Conservation (phyloP, 2,888 invertebrate genomes). For the Nymphalis c-album region DNA sequence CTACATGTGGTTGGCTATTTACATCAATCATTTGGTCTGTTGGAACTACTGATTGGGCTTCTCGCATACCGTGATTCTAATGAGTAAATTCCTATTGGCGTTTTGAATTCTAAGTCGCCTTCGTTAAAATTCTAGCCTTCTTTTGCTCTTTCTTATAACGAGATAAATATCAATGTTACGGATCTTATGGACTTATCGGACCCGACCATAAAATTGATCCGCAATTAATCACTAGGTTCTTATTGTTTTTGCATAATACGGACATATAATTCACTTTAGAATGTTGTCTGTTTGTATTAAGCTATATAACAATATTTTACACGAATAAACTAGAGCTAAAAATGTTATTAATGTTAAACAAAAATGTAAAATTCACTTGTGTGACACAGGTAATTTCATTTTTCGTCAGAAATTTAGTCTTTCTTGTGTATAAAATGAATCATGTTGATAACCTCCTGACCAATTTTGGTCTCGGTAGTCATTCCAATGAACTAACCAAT, state of each 20-base stretch:
- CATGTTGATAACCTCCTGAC: too few species aligned
- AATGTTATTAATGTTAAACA: too few species aligned
- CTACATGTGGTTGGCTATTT: not conserved
- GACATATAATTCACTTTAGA: slow-evolving; percentile 28
- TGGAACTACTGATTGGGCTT: not conserved
- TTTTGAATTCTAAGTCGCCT: slow-evolving; percentile 20
- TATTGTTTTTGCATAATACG: slow-evolving; percentile 32
- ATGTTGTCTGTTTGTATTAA: too few species aligned
- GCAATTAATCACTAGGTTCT: slow-evolving; percentile 50
- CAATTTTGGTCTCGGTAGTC: too few species aligned
- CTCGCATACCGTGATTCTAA: slow-evolving; percentile 19
- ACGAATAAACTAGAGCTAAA: too few species aligned
- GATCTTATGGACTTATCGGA: slow-evolving; percentile 1
- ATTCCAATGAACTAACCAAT: too few species aligned
- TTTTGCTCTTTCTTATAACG: slow-evolving; percentile 38
- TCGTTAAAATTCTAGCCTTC: slow-evolving; percentile 32
- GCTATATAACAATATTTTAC: too few species aligned
- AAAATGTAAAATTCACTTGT: too few species aligned
- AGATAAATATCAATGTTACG: slow-evolving; percentile 44
- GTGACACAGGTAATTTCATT: too few species aligned
- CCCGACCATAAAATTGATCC: slow-evolving; percentile 44
- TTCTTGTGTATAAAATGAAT: too few species aligned
- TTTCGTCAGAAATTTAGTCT: too few species aligned
- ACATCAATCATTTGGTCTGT: slow-evolving; percentile 2
- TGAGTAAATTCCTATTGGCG: slow-evolving; percentile 22